These are phyloP conservation scores for Aptenodytes patagonicus DNA, from an alignment of 2,113 vertebrate genomes.

Conservation along the genomic window DNA sequence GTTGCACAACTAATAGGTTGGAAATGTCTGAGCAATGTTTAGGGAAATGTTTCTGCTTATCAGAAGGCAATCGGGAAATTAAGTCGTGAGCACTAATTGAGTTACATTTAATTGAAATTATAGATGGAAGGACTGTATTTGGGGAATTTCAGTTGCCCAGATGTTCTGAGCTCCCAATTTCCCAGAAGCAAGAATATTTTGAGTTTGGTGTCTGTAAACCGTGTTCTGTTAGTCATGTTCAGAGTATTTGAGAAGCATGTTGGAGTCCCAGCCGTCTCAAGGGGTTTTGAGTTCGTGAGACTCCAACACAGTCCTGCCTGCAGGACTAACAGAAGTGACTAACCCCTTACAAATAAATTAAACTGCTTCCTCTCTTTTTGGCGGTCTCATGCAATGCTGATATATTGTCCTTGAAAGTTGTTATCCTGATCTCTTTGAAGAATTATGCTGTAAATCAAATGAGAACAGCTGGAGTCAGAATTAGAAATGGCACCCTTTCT, in stretches of 20 bases:
- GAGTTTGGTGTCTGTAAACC: neutral
- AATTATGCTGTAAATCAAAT: neutral
- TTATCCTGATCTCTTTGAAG: neutral
- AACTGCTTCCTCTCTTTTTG: neutral
- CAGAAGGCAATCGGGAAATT: neutral
- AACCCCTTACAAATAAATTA: neutral
- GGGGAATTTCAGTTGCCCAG: neutral
- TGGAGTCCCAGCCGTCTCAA: neutral
- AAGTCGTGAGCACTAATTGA: neutral
- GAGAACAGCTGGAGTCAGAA: neutral
- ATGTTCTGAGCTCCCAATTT: neutral
- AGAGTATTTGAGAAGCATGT: neutral
- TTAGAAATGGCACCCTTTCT: neutral
- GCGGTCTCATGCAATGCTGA: neutral
- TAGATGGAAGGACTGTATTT: neutral
- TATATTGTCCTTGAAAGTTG: neutral
- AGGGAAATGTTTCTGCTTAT: slow-evolving; percentile 4
- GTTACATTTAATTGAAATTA: neutral
- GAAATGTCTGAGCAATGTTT: neutral
- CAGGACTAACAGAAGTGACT: neutral
- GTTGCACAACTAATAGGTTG: neutral
- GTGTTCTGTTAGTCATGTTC: neutral
- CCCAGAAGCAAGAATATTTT: neutral
- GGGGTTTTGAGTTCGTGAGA: neutral
- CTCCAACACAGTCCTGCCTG: neutral